A percentile compares a stretch with the other conserved stretches of the same genome.
These are phyloP conservation scores for Shinisaurus crocodilurus DNA, from an alignment of 2,113 vertebrate genomes.

Conservation along the genomic window DNA sequence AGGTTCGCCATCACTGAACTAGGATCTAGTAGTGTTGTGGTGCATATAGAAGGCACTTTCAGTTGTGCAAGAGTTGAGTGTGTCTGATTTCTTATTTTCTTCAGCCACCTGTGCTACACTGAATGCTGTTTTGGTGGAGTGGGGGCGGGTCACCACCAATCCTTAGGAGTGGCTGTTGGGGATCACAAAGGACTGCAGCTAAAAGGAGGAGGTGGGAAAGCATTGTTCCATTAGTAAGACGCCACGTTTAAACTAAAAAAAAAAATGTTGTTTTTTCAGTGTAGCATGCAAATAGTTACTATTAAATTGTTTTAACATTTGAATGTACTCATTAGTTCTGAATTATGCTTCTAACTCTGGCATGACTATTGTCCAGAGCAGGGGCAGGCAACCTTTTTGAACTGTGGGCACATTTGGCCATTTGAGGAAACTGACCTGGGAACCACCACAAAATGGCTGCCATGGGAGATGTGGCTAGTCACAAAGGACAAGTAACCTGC, in stretches of 20 bases:
- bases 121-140: not conserved
- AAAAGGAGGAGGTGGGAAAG: not conserved
- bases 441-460: too few relatives aligned
- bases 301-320: slow-evolving; percentile 28
- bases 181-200: too few relatives aligned
- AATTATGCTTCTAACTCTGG: slow-evolving; percentile 33
- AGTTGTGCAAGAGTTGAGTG: too few relatives aligned
- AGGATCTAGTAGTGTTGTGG: too few relatives aligned
- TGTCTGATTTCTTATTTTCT: not conserved
- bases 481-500: not conserved
- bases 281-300: not conserved
- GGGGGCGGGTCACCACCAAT: too few relatives aligned
- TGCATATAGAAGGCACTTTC: too few relatives aligned
- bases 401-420: too few relatives aligned
- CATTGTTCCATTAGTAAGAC: not conserved
- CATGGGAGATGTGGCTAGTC: too few relatives aligned
- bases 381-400: too few relatives aligned
- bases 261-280: not conserved
- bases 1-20: too few relatives aligned
- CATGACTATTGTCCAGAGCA: not conserved
- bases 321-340: not conserved
- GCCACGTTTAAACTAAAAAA: too few relatives aligned
- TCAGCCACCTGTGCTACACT: not conserved
- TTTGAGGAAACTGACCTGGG: too few relatives aligned
- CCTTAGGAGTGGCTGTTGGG: not conserved